Base-by-base conservation (phyloP, 2,888 invertebrate genomes). In the Zhuqinia jingwanae region DNA sequence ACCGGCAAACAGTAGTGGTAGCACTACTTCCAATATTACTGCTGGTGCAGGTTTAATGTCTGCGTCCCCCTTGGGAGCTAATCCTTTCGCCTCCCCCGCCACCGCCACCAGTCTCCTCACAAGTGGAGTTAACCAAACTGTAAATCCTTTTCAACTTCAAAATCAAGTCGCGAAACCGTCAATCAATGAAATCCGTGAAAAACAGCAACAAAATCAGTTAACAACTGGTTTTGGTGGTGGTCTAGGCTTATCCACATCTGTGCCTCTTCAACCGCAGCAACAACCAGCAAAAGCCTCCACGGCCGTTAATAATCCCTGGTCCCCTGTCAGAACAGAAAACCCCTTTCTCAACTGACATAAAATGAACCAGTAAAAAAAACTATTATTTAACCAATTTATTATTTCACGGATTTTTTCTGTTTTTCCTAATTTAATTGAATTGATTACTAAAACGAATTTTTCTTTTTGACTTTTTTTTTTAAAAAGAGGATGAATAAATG, bases 1-100 rank as follows among this genome's bases (percentile, higher is more conserved):
- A 91, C 95, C 94, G 80, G 92, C 68, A 30, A 79, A 53, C 10
- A 79, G 47, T 42, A 45, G 53, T 60, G 30, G 75, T 63, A 30
- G 73, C 58, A 30, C 36, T n/a, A 42, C 73, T 22, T n/a, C 42
- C 36, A 36, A n/a, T n/a, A n/a, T n/a, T n/a, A n/a, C n/a, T n/a
- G n/a, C n/a, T n/a, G n/a, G n/a, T 22, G 25, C 27, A 83, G 73
- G 56, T 60, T 84, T 36, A 77, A 30, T 60, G 78, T 25, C 75
- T 2, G 27, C 60, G 20, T 83, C 79, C 11, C 50, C 85, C 22
- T 53, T 85, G 27, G 75, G 63, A 15, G 85, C 85, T 56, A 90
- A 90, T 87, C 90, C 90, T 17, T 90, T 91, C 78, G 89, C 89
- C 36, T 60, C 58, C 3, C 50, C 63, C 50, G 79, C 78, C 27